Percentiles rank a stretch among this genome's conserved stretches.
Evolutionary conservation across 2,113 vertebrate genomes (phyloP).

Genomic region (Vimba vimba): DNA sequence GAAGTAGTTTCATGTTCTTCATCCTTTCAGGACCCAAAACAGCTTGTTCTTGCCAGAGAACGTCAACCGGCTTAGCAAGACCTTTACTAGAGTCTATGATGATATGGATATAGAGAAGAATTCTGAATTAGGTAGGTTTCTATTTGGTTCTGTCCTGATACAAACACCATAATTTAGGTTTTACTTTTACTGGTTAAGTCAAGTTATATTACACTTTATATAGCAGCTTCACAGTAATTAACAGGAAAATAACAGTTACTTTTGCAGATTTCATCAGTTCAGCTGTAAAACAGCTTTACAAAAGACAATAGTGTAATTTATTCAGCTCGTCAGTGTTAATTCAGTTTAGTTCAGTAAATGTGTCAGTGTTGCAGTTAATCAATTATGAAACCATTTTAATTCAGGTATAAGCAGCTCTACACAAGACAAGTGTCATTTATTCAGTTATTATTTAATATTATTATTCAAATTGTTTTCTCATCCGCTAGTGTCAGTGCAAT

Average conservation of each 20-base stretch:
- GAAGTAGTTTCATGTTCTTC: not conserved
- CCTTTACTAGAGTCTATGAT: conserved; percentile 84
- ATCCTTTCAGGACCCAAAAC: conserved; percentile 84
- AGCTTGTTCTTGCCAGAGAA: conserved; percentile 89
- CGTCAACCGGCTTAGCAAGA: conserved; percentile 84
- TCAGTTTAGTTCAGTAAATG: not conserved
- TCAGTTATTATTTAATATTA: too few relatives aligned
- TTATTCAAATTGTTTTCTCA: too few relatives aligned
- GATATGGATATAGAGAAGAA: conserved; percentile 91
- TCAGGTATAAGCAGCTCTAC: too few relatives aligned
- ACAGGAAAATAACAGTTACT: not conserved
- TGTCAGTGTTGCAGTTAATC: too few relatives aligned
- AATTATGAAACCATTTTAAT: too few relatives aligned
- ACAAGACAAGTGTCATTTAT: too few relatives aligned
- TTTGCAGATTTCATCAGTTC: not conserved
- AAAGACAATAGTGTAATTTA: not conserved
- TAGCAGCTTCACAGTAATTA: not conserved
- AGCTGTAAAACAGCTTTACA: not conserved
- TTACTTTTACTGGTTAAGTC: not conserved
- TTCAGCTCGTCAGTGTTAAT: not conserved
- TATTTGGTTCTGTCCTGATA: not conserved
- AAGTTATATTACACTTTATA: not conserved
- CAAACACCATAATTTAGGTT: not conserved
- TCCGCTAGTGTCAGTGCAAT: too few relatives aligned
- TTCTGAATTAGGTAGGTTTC: conserved; percentile 84